These are phyloP conservation scores for Sebastes fasciatus DNA, from an alignment of 2,113 vertebrate species.

Conservation along the genomic window DNA sequence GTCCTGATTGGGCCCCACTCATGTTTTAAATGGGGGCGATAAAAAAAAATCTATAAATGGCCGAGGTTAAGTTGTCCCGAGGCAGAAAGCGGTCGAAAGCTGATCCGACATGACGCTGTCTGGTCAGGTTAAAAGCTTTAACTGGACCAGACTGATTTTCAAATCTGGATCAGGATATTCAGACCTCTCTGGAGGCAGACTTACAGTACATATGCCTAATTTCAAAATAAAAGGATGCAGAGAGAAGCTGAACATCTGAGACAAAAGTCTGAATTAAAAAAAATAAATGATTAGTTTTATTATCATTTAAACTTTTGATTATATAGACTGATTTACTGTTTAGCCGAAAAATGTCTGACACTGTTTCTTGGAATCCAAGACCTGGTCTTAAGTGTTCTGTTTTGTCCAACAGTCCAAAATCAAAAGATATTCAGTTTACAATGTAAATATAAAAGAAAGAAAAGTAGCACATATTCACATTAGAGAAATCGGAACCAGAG, in stretches of 20 bases:
- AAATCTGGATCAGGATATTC: conserved; percentile 8
- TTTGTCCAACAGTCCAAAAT: background rate
- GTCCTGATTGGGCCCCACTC: background rate
- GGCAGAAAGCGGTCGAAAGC: conserved; percentile 24
- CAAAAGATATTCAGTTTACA: background rate
- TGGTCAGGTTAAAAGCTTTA: conserved; percentile 48
- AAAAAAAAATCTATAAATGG: conserved; percentile 53
- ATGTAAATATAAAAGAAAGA: background rate
- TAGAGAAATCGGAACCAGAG: background rate
- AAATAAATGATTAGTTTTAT: too few relatives aligned
- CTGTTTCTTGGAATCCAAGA: background rate
- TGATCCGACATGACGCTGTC: conserved; percentile 1
- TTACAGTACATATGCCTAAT: background rate
- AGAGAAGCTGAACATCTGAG: background rate
- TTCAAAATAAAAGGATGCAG: background rate
- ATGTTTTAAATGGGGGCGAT: conserved; percentile 24
- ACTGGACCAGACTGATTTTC: conserved; percentile 4
- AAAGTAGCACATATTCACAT: background rate
- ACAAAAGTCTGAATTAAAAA: background rate
- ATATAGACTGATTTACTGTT: too few relatives aligned
- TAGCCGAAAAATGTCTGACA: background rate
- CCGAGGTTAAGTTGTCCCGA: conserved; percentile 21
- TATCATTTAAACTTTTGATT: too few relatives aligned
- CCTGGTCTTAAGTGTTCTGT: background rate
- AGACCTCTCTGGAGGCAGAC: background rate